Percentiles rank a stretch among this genome's conserved stretches.
These are phyloP conservation scores for Lampris megalopsis DNA, from an alignment of 2,113 vertebrate species.

Conservation along the genomic window DNA sequence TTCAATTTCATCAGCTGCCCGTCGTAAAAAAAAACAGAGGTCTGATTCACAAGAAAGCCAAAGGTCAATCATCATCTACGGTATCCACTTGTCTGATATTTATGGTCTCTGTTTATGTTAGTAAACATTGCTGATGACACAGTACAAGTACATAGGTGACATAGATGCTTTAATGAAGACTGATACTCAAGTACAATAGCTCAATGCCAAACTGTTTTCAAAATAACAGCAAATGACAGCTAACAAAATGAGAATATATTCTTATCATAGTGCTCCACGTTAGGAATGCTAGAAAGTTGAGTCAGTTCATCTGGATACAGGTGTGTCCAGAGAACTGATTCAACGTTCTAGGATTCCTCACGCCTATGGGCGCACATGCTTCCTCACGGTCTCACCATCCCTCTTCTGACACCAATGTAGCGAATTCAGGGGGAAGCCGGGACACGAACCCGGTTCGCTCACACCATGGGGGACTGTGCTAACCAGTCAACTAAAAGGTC, in stretches of 20 bases:
- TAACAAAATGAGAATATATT: slow-evolving; percentile 20
- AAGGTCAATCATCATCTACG: slow-evolving; percentile 66
- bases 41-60: slow-evolving; percentile 55
- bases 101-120: neutral
- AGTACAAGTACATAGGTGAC: neutral
- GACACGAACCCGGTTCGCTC: too few species aligned
- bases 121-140: slow-evolving; percentile 8
- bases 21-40: slow-evolving; percentile 57
- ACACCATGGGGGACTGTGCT: too few species aligned
- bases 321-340: too few species aligned
- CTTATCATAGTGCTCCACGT: slow-evolving; percentile 39
- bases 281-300: neutral
- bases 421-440: too few species aligned
- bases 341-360: too few species aligned
- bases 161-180: slow-evolving; percentile 33
- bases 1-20: slow-evolving; percentile 55
- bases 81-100: neutral
- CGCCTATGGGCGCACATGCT: too few species aligned
- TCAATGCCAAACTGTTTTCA: slow-evolving; percentile 4
- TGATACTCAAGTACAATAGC: slow-evolving; percentile 44
- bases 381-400: too few species aligned
- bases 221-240: slow-evolving; percentile 36
- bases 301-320: too few species aligned
- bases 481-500: too few species aligned
- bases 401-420: too few species aligned